phyloP scores from a whole-genome alignment of 2,797 vertebrate genomes.

The Pyrocephalus nanus region DNA sequence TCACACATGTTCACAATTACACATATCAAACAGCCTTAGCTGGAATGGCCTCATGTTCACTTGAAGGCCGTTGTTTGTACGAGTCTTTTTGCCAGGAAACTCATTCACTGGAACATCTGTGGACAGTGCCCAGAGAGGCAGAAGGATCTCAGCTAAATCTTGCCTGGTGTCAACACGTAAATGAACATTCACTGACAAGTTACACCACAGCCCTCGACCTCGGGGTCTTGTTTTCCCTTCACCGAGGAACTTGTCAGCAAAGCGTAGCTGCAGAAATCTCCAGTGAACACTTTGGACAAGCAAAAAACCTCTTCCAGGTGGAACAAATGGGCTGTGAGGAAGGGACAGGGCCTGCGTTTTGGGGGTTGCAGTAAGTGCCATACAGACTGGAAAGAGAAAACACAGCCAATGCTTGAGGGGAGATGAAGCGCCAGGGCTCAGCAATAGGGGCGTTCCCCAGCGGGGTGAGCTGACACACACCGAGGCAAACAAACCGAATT shows the following conservation, averaged over 20 bases:
- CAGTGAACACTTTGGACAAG: not conserved
- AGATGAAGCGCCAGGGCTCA: not conserved
- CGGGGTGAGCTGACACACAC: not conserved
- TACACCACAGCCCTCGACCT: not conserved
- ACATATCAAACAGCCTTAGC: not conserved
- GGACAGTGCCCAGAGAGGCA: not conserved
- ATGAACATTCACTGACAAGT: not conserved
- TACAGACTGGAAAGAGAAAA: not conserved
- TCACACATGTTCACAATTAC: not conserved
- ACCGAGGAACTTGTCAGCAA: not conserved
- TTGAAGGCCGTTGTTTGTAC: not conserved
- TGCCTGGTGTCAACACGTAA: not conserved
- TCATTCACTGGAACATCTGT: not conserved
- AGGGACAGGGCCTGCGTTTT: not conserved
- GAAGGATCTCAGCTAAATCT: not conserved
- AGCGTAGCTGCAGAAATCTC: not conserved
- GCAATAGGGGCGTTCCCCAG: not conserved
- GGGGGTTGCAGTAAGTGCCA: not conserved
- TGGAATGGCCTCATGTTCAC: not conserved
- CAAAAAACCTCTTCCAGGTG: not conserved
- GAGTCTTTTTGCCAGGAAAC: not conserved
- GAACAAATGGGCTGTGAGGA: not conserved
- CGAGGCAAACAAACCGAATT: not conserved
- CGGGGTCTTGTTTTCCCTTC: not conserved
- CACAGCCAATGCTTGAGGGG: not conserved